Base-by-base conservation (phyloP, 2,888 invertebrate genomes). In the Folsomia candida region DNA sequence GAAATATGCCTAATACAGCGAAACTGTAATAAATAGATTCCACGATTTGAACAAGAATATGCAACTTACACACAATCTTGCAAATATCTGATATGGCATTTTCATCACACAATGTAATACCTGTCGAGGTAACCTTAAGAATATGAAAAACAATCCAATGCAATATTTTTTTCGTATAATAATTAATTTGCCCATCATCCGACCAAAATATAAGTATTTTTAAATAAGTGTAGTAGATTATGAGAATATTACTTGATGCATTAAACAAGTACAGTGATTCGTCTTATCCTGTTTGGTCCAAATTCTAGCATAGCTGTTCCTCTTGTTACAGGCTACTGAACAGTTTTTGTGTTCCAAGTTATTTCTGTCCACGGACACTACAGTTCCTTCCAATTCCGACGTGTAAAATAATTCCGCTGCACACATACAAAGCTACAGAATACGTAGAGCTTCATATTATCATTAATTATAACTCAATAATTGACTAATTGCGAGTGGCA, bases 81-180 rank as follows among this genome's bases (percentile, higher is more conserved):
- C 75, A 75, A 1, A 67, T 4, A 59, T 74, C 74, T 26, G 67
- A 65, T 1, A 69, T 4, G 6, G 71, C 74, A 69, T 68, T 70
- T 24, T 74, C 74, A 24, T 74, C 74, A 29, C 74, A 74, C 6
- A 71, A 54, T 0, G 74, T 74, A 9, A 71, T 63, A 24, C 74
- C 74, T n/a, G 69, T 71, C 18, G 9, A 3, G 0, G 74, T 74
- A 11, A 74, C 59, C 74, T 74, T n/a, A 4, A 61, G 57, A 60
- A 6, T 6, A n/a, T n/a, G n/a, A n/a, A n/a, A n/a, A n/a, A n/a
- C n/a, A n/a, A n/a, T n/a, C n/a, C n/a, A n/a, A n/a, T n/a, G n/a
- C n/a, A n/a, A n/a, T n/a, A n/a, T n/a, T n/a, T n/a, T n/a, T n/a
- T n/a, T n/a, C n/a, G 18, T 47, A 11, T 47, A 47, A 47, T 9